phyloP scores from a whole-genome alignment of 1,140 invertebrate genomes.

The Cataglyphis hispanica region DNA sequence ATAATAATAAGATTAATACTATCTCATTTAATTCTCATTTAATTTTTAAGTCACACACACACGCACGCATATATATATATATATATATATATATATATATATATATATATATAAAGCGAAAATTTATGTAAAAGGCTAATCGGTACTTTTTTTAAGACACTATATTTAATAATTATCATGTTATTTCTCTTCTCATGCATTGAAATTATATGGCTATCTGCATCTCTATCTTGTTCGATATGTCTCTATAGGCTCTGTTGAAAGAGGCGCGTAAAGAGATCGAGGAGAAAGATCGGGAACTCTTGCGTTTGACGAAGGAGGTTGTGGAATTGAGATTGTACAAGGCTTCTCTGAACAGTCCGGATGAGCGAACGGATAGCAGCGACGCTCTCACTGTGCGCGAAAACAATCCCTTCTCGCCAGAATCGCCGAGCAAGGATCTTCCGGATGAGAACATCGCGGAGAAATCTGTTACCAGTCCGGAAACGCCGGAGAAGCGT shows the following conservation, averaged over 20 bases:
- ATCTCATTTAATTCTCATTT: not conserved
- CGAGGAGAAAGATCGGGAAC: constrained; percentile 93
- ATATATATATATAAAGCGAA: not conserved
- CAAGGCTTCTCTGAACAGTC: constrained; percentile 91
- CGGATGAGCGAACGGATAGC: constrained; percentile 90
- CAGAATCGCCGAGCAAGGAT: constrained; percentile 80
- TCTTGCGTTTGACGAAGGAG: constrained; percentile 93
- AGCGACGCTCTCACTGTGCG: constrained; percentile 92
- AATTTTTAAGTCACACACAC: not conserved
- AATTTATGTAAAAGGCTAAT: too few relatives aligned
- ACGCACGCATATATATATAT: too few relatives aligned
- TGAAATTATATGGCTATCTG: not conserved
- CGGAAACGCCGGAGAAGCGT: constrained; percentile 76
- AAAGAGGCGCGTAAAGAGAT: constrained; percentile 91
- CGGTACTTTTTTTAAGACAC: not conserved
- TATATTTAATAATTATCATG: constrained; percentile 2
- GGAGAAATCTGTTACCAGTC: constrained; percentile 58
- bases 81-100: too few relatives aligned
- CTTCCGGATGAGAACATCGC: constrained; percentile 73
- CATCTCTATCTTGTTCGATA: constrained; percentile 25
- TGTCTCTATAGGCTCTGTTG: constrained; percentile 88
- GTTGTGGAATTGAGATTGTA: constrained; percentile 93
- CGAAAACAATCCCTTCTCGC: constrained; percentile 88
- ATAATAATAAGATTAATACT: constrained; percentile 21
- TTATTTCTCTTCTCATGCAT: not conserved